Percentiles rank a stretch among this genome's conserved stretches.
Evolutionary conservation across 2,113 vertebrate species (phyloP).

Genomic region (Strix aluco): DNA sequence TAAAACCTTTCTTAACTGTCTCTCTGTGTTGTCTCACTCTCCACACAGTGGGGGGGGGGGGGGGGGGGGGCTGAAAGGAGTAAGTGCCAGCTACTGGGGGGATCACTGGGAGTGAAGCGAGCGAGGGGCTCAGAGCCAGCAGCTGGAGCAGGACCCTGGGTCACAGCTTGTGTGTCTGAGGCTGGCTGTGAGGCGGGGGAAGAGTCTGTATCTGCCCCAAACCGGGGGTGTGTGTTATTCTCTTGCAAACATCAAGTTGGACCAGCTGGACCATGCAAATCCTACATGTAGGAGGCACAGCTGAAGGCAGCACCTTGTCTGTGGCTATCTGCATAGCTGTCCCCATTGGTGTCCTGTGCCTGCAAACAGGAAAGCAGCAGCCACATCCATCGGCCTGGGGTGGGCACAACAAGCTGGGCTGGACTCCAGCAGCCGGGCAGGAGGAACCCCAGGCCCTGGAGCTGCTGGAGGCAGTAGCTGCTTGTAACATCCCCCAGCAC

Average conservation of each 20-base stretch:
- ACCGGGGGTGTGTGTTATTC: accelerated
- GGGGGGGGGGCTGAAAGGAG: not conserved
- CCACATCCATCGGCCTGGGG: not conserved
- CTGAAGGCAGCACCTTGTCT: not conserved
- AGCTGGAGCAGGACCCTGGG: not conserved
- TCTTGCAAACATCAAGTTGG: not conserved
- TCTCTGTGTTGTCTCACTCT: not conserved
- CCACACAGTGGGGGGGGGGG: accelerated
- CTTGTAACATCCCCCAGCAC: not conserved
- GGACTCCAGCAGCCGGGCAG: not conserved
- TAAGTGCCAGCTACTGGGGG: not conserved
- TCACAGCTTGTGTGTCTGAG: not conserved
- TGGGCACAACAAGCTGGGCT: not conserved
- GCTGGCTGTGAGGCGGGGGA: not conserved
- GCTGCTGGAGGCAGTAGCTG: not conserved
- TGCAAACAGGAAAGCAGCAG: not conserved
- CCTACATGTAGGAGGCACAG: not conserved
- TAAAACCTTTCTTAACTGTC: not conserved
- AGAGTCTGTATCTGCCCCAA: not conserved
- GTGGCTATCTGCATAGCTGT: not conserved
- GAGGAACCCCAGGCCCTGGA: not conserved
- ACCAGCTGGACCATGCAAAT: not conserved
- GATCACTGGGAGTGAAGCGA: not conserved
- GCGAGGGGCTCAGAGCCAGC: accelerated
- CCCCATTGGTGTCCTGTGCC: not conserved